phyloP scores from a whole-genome alignment of 2,113 vertebrate genomes.

The Butastur rufipennis region DNA sequence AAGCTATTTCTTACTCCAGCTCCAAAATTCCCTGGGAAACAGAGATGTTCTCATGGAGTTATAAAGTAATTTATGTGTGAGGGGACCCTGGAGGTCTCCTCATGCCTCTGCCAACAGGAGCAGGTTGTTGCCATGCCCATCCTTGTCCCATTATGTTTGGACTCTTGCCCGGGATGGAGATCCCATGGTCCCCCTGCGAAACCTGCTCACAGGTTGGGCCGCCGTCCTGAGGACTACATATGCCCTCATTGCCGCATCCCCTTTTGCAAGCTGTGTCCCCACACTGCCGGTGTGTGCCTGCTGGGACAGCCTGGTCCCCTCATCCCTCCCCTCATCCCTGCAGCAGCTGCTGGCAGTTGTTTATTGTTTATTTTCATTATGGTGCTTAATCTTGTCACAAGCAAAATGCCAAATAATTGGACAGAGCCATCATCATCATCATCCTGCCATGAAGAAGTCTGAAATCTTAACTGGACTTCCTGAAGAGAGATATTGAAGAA shows the following conservation, averaged over 20 bases:
- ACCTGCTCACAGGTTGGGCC: neutral
- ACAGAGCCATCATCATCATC: neutral
- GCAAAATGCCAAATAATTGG: neutral
- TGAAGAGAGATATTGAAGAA: neutral
- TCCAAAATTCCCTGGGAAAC: neutral
- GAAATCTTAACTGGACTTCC: neutral
- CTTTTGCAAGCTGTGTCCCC: neutral
- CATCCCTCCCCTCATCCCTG: neutral
- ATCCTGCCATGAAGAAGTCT: neutral
- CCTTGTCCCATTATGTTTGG: neutral
- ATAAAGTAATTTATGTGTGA: neutral
- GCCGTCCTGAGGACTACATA: neutral
- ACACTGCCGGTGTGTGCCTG: rapidly evolving
- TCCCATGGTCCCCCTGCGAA: neutral
- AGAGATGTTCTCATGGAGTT: rapidly evolving
- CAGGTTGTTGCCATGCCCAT: neutral
- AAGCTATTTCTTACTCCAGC: neutral
- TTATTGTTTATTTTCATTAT: neutral
- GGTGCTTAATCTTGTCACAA: neutral
- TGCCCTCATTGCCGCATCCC: neutral
- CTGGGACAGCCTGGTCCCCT: rapidly evolving
- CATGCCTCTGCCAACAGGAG: neutral
- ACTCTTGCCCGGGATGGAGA: neutral
- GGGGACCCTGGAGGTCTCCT: neutral
- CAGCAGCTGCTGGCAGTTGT: neutral